phyloP scores from a whole-genome alignment of 92 coral and sea anemone genomes.

The Paragorgia papillata region DNA sequence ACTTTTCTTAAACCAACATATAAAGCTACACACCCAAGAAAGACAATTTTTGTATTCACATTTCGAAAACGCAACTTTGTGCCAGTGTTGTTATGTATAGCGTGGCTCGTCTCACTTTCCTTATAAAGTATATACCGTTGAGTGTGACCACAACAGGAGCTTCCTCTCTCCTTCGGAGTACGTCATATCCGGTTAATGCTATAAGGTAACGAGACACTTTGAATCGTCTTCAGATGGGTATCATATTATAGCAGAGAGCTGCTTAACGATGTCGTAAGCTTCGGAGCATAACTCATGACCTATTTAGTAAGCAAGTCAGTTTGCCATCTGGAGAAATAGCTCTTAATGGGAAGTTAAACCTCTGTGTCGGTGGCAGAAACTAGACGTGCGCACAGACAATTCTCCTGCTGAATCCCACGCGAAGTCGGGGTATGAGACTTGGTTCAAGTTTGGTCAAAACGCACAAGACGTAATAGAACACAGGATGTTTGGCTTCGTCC shows the following conservation, averaged over 20 bases:
- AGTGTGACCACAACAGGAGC: too few relatives aligned
- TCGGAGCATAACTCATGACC: conserved; percentile 43
- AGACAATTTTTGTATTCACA: background rate
- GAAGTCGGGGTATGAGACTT: background rate
- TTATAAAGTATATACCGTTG: background rate
- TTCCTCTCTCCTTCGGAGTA: background rate
- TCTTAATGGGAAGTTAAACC: conserved; percentile 12
- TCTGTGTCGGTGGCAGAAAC: background rate
- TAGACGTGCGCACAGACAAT: conserved; percentile 3
- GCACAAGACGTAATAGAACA: background rate
- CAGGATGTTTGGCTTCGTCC: conserved; percentile 19
- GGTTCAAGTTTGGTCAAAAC: background rate
- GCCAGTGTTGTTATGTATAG: too few relatives aligned
- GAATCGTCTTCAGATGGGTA: conserved; percentile 33
- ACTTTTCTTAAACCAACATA: background rate
- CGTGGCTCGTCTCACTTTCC: too few relatives aligned
- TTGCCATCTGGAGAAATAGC: conserved; percentile 25
- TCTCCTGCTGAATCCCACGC: background rate
- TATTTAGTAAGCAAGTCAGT: conserved; percentile 39
- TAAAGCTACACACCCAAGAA: background rate
- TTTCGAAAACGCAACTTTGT: background rate
- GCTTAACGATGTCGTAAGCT: conserved; percentile 15
- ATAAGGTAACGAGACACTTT: conserved; percentile 30
- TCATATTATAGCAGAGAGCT: conserved; percentile 33
- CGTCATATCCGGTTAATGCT: conserved; percentile 31